Evolutionary conservation across 1,140 invertebrate species (phyloP), one percentile per base, ranked within the genome.

Genomic region (Drosophila navojoa): DNA sequence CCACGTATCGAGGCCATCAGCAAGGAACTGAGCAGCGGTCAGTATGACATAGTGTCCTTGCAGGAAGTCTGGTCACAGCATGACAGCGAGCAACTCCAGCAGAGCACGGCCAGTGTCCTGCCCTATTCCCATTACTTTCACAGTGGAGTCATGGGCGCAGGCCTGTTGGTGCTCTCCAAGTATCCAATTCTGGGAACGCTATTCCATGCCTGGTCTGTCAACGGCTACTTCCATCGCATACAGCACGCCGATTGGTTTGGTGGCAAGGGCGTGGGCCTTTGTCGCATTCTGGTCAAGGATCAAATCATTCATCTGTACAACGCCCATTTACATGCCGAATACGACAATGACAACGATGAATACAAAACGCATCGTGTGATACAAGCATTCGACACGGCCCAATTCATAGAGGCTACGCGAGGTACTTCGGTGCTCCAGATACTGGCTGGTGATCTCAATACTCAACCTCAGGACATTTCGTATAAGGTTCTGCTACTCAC

Each of bases 161-260:
- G 98, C 13, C 92, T 98, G 19, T 98, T 98, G 92, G 94, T 99
- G 38, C 96, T 99, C 69, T 98, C 98, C 22, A 96, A 95, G 91
- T 96, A 96, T 93, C 93, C 94, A n/a, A 98, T 99, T 49, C 93
- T 96, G 81, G 96, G 98, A 91, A 96, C 96, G 0, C 96, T 98
- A 87, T 98, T 97, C 79, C 97, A 98, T 92, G 95, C 96, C 67
- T 99, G 97, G 96, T 94, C 97, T 32, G 93, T 99, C n/a, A 99
- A 99, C 94, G 98, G 98, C 3, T 99, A 99, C 90, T 95, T 98
- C 58, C 98, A 99, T 92, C 98, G 98, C 93, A 94, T 99, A 74
- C 96, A 98, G 52, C 98, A 99, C 93, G 98, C 97, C 1, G 98
- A 99, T 92, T 99, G 98, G 98, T 99, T 98, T 93, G 98, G 97